Evolutionary conservation across 2,888 invertebrate genomes (phyloP).

Genomic region (Hanleya hanleyi): DNA sequence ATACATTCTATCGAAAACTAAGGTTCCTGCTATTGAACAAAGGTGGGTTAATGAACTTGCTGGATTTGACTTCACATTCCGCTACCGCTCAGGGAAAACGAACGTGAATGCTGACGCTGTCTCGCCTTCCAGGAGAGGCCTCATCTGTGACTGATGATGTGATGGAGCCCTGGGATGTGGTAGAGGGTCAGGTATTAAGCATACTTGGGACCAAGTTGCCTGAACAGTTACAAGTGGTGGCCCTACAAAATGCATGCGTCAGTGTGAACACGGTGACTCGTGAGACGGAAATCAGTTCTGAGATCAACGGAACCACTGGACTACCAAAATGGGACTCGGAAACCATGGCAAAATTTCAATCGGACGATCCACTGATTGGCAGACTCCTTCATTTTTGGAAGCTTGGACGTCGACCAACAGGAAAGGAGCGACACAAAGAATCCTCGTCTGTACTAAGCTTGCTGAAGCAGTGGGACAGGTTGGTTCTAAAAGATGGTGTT

Average conservation of each 20-base stretch:
- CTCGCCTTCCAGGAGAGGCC: constrained; percentile 16
- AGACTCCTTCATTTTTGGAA: no score
- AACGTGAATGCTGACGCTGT: constrained; percentile 31
- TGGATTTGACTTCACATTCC: constrained; percentile 19
- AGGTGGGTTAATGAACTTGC: constrained; percentile 29
- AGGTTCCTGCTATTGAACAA: constrained; percentile 30
- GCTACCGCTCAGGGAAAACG: constrained; percentile 19
- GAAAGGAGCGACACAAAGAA: neutral
- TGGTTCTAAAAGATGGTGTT: neutral
- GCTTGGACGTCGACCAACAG: no score
- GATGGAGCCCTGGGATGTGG: no score
- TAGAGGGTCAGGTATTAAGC: no score
- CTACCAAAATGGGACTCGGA: neutral
- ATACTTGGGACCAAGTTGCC: no score
- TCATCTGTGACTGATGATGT: no score
- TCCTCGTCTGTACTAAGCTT: neutral
- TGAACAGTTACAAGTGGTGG: no score
- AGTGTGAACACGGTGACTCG: no score
- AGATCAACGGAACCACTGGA: neutral
- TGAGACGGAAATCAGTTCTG: no score
- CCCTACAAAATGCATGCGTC: no score
- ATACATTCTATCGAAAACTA: constrained; percentile 15
- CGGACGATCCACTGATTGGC: no score
- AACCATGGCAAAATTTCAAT: no score
- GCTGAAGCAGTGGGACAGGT: neutral